Base-by-base conservation (phyloP, 2,888 invertebrate genomes). In the Pristionchus entomophagus region DNA sequence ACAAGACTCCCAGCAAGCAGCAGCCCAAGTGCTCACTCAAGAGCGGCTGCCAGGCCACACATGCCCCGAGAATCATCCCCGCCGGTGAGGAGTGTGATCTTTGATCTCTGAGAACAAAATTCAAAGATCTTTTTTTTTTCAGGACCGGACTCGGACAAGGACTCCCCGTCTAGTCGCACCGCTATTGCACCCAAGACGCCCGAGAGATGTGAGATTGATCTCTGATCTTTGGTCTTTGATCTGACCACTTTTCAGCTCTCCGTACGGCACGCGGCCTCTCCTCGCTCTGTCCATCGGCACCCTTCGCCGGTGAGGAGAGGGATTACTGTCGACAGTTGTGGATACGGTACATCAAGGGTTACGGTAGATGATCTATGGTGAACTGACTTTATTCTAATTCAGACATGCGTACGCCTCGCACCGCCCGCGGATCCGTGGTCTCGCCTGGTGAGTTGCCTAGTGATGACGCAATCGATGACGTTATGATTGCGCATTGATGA, bases 341-440 rank as follows among this genome's bases (percentile, higher is more conserved):
- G 19, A 14, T 59, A 59, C 59, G 59, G 59, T 59, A 59, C 10
- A 56, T n/a, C 56, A n/a, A n/a, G n/a, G n/a, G n/a, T n/a, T n/a
- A n/a, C n/a, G n/a, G n/a, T n/a, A n/a, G n/a, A n/a, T n/a, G n/a
- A n/a, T n/a, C n/a, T 26, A 56, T 56, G n/a, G 56, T 32, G 12
- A 29, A 35, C 29, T 62, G 35, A 32, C 29, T 29, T 62, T 62
- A 14, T 1, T 69, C n/a, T n/a, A n/a, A n/a, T n/a, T n/a, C 35
- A 69, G 65, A 69, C 38, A 69, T 69, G 65, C 65, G 65, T 38
- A 69, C 65, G n/a, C n/a, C n/a, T n/a, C n/a, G n/a, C n/a, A n/a
- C n/a, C n/a, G n/a, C n/a, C n/a, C n/a, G n/a, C n/a, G n/a, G n/a
- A n/a, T n/a, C n/a, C n/a, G n/a, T n/a, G n/a, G 35, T 38, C 65